Percentiles rank a stretch among this genome's conserved stretches.
phyloP scores from a whole-genome alignment of 2,797 vertebrate genomes.

The Anguilla anguilla region DNA sequence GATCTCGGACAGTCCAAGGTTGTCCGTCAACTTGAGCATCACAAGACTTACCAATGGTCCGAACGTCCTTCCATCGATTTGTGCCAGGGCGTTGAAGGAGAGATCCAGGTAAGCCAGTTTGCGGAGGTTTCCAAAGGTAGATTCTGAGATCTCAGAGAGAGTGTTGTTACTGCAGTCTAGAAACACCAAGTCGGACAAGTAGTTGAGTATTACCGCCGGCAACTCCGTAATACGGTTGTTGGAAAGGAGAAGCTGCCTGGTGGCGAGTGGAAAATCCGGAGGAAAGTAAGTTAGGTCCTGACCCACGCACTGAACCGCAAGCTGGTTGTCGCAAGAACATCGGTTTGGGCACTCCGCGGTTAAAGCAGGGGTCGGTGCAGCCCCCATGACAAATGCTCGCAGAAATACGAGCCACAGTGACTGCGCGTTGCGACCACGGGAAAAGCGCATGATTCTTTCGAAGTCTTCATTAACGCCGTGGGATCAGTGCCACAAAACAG shows the following conservation, averaged over 20 bases:
- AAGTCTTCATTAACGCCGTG: constrained; percentile 74
- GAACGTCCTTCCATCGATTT: constrained; percentile 85
- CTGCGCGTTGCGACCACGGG: constrained; percentile 70
- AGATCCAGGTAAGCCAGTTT: constrained; percentile 91
- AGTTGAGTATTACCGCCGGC: constrained; percentile 85
- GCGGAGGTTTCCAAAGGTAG: constrained; percentile 85
- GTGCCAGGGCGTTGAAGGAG: constrained; percentile 88
- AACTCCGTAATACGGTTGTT: constrained; percentile 83
- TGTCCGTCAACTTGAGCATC: constrained; percentile 88
- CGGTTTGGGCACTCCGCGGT: constrained; percentile 77
- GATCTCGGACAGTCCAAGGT: constrained; percentile 80
- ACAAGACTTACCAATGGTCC: constrained; percentile 85
- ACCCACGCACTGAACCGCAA: constrained; percentile 87
- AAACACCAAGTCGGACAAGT: constrained; percentile 90
- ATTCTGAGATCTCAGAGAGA: constrained; percentile 83
- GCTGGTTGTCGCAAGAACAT: constrained; percentile 85
- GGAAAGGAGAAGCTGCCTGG: constrained; percentile 85
- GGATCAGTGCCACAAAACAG: constrained; percentile 68
- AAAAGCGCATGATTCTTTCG: constrained; percentile 73
- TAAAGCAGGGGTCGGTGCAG: constrained; percentile 75
- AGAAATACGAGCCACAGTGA: constrained; percentile 76
- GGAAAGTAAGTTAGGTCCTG: constrained; percentile 80
- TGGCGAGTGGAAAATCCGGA: constrained; percentile 81
- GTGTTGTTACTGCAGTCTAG: constrained; percentile 90
- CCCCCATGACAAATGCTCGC: constrained; percentile 81